Base-by-base conservation (phyloP, 2,797 vertebrate species). In the Tokudaia tokunoshimensis region DNA sequence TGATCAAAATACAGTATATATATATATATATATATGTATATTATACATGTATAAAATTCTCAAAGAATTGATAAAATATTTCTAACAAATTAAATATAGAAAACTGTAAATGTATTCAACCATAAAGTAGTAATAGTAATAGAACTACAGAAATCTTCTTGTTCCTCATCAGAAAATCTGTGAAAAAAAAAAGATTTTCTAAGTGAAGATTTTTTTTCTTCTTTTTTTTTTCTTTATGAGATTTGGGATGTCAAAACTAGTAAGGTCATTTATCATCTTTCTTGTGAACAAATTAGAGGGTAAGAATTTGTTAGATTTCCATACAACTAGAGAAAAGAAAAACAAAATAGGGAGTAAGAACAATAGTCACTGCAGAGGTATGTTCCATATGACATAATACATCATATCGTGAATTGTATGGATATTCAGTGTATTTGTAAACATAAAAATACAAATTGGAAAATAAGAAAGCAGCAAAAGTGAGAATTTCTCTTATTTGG, bases 101-200 rank as follows among this genome's bases (percentile, higher is more conserved):
- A 92, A 96, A n/a, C 55, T 92, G 86, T 59, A 80, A 74, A 91
- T 50, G n/a, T 92, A 65, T 4, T 78, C 8, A 92, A 93, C 5
- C 72, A 17, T 5, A 61, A 65, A 41, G 3, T 65, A 92, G 31
- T 37, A 0, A n/a, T 31, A 34, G 19, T 26, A 76, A 57, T 3
- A 75, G 59, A 86, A 78, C 26, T 15, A 82, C 0, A 79, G 55
- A 93, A 59, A 90, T 72, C 31, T 31, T 75, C 17, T 61, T 74
- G 12, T 19, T 92, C 12, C 37, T 70, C 59, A 83, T 57, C 63
- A 90, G n/a, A 19, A 74, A 94, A 95, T 6, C 41, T 2, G 0
- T 14, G 41, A n/a, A 34, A 13, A 94, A 84, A 24, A 75, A 1
- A 91, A 72, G 70, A 72, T 37, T 63, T 93, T 78, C 52, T 84